phyloP scores from a whole-genome alignment of 2,797 vertebrate species.

The Malacoraja senta region DNA sequence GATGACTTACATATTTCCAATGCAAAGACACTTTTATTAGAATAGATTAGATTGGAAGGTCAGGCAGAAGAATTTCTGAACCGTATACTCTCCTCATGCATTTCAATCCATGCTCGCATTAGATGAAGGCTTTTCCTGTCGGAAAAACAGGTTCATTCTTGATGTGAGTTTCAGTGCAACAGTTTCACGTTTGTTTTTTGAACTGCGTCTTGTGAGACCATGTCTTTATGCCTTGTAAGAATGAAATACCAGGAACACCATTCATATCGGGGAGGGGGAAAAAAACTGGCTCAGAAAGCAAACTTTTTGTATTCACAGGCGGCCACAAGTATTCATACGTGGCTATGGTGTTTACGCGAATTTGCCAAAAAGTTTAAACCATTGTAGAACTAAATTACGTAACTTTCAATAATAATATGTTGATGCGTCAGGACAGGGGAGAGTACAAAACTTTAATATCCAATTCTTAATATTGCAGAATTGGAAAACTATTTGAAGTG shows the following conservation, averaged over 20 bases:
- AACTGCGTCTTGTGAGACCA: slow-evolving; percentile 8
- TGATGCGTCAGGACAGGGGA: not conserved
- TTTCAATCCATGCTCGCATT: not conserved
- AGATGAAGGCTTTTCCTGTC: not conserved
- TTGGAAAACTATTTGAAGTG: not conserved
- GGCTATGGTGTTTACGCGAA: slow-evolving; percentile 11
- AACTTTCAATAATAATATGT: not conserved
- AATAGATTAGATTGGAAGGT: not conserved
- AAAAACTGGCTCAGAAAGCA: slow-evolving; percentile 28
- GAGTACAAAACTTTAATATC: not conserved
- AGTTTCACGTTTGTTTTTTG: slow-evolving; percentile 28
- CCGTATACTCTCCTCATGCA: not conserved
- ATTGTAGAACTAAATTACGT: not conserved
- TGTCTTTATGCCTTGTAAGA: slow-evolving; percentile 23
- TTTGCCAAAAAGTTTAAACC: slow-evolving; percentile 4
- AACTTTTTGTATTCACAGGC: slow-evolving; percentile 32
- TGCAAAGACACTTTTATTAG: not conserved
- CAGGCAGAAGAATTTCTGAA: not conserved
- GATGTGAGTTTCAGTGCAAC: not conserved
- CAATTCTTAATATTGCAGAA: not conserved
- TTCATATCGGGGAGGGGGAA: not conserved
- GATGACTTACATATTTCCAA: not conserved
- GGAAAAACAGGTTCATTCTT: not conserved
- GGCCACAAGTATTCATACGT: slow-evolving; percentile 36
- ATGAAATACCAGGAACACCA: slow-evolving; percentile 33